These are phyloP conservation scores for Barypeithes pellucidus DNA, from an alignment of 2,888 invertebrate genomes.

Conservation along the genomic window DNA sequence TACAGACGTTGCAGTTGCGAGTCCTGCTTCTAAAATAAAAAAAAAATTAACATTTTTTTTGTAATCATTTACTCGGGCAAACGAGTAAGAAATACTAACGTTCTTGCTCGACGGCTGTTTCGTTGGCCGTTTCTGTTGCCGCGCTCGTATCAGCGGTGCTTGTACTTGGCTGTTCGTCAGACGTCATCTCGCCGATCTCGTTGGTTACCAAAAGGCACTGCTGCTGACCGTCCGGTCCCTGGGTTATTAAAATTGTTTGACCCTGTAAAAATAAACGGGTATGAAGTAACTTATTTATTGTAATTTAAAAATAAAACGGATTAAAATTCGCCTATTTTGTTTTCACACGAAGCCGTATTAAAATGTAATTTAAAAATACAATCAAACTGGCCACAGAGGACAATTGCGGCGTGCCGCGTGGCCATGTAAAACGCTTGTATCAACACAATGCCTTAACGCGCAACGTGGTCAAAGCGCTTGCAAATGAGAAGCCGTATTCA, in stretches of 20 bases:
- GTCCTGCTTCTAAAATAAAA: slow-evolving; percentile 23
- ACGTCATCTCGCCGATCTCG: slow-evolving; percentile 71
- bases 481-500: too few relatives aligned
- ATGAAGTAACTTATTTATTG: too few relatives aligned
- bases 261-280: slow-evolving; percentile 66
- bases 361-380: too few relatives aligned
- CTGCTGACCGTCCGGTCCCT: slow-evolving; percentile 80
- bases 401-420: too few relatives aligned
- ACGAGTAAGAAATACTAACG: slow-evolving; percentile 6
- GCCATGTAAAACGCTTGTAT: too few relatives aligned
- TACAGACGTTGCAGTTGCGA: slow-evolving; percentile 32
- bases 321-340: too few relatives aligned
- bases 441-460: too few relatives aligned
- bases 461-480: too few relatives aligned
- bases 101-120: not conserved
- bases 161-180: slow-evolving; percentile 53
- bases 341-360: too few relatives aligned
- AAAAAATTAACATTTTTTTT: not conserved
- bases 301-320: too few relatives aligned
- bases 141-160: slow-evolving; percentile 51
- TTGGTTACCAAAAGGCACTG: slow-evolving; percentile 80
- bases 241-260: slow-evolving; percentile 82
- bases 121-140: slow-evolving; percentile 40
- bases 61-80: too few relatives aligned
- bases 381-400: too few relatives aligned